phyloP scores from a whole-genome alignment of 1,140 invertebrate genomes.

The Phortica variegata region DNA sequence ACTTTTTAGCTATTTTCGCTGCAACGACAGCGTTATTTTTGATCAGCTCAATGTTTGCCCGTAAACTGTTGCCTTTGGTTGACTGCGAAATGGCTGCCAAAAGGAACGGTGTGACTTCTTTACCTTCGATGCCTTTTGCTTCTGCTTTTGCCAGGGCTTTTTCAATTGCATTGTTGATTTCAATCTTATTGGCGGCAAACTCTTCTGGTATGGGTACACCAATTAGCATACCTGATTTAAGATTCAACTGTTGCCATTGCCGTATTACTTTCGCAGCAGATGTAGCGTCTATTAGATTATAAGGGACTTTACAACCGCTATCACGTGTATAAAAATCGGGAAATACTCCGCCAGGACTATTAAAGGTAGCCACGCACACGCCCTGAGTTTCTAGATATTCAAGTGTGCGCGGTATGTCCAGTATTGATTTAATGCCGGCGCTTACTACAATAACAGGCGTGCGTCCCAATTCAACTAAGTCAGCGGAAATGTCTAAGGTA shows the following conservation, averaged over 20 bases:
- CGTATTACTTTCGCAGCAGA: slow-evolving; percentile 74
- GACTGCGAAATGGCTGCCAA: slow-evolving; percentile 73
- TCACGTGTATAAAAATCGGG: slow-evolving; percentile 87
- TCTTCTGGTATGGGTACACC: slow-evolving; percentile 87
- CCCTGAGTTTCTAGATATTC: slow-evolving; percentile 97
- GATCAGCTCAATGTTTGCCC: slow-evolving; percentile 86
- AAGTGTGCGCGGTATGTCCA: slow-evolving; percentile 91
- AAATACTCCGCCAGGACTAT: slow-evolving; percentile 60
- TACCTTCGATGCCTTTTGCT: slow-evolving; percentile 70
- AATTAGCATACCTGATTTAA: slow-evolving; percentile 82
- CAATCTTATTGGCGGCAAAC: slow-evolving; percentile 57
- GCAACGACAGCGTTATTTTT: slow-evolving; percentile 89
- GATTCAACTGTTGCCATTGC: slow-evolving; percentile 60
- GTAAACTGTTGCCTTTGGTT: slow-evolving; percentile 78
- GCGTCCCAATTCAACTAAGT: slow-evolving; percentile 85
- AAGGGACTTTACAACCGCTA: slow-evolving; percentile 71
- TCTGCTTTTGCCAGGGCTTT: slow-evolving; percentile 71
- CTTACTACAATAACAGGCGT: slow-evolving; percentile 89
- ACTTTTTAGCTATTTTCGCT: slow-evolving; percentile 70
- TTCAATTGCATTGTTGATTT: slow-evolving; percentile 72
- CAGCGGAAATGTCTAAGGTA: slow-evolving; percentile 92
- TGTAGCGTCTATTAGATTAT: slow-evolving; percentile 62
- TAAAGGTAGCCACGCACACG: slow-evolving; percentile 80
- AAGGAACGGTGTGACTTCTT: slow-evolving; percentile 91
- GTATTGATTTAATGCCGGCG: slow-evolving; percentile 95